phyloP scores from a whole-genome alignment of 2,888 invertebrate genomes.

The Limnephilus auricula region DNA sequence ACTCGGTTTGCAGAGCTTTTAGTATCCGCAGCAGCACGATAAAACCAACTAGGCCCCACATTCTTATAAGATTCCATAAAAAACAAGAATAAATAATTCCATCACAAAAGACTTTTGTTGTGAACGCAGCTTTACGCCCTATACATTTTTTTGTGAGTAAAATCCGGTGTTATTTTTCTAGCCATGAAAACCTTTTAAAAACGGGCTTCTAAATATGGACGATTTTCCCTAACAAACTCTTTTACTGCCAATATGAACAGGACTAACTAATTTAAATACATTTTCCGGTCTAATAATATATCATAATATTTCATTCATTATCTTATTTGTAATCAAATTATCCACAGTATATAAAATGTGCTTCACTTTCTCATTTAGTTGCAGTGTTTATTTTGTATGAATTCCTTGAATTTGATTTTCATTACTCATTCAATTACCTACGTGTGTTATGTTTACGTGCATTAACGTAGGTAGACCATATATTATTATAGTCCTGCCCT shows the following conservation, averaged over 20 bases:
- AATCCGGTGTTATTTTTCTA: not conserved
- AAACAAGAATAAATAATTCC: too few relatives aligned
- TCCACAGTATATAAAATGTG: not conserved
- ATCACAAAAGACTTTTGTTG: too few relatives aligned
- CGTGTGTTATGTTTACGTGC: not conserved
- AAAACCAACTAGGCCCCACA: too few relatives aligned
- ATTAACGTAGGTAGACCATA: not conserved
- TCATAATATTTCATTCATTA: not conserved
- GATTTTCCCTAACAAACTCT: not conserved
- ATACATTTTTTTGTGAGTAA: too few relatives aligned
- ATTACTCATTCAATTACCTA: not conserved
- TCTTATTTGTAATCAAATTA: not conserved
- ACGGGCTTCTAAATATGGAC: not conserved
- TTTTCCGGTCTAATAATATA: not conserved
- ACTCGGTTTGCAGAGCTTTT: too few relatives aligned
- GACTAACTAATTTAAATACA: not conserved
- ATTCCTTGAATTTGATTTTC: not conserved
- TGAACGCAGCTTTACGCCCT: too few relatives aligned
- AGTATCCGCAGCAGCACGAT: too few relatives aligned
- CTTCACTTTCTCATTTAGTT: not conserved
- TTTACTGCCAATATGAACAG: not conserved
- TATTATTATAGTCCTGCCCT: not conserved
- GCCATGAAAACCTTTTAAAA: not conserved
- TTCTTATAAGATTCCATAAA: too few relatives aligned
- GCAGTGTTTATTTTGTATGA: not conserved